These are phyloP conservation scores for Saturnia pavonia DNA, from an alignment of 2,888 invertebrate genomes.

Conservation along the genomic window DNA sequence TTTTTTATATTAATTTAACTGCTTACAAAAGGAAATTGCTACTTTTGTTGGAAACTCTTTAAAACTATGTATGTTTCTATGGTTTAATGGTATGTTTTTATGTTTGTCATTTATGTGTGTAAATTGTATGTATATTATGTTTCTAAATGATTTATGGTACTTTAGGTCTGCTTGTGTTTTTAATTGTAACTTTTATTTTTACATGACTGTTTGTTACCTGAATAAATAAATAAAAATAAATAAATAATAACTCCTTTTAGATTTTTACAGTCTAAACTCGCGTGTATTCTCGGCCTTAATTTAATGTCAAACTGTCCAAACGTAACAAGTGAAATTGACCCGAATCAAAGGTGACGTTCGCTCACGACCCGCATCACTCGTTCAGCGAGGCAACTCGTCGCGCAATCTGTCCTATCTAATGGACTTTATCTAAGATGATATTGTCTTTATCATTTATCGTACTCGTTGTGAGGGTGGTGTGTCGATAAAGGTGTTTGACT, in stretches of 20 bases:
- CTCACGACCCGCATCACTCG: background rate
- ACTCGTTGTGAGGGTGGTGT: background rate
- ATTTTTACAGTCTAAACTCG: background rate
- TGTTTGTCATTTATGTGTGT: no score
- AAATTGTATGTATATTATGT: no score
- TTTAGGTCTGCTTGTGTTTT: no score
- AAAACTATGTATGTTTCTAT: no score
- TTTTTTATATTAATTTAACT: no score
- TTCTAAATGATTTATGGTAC: no score
- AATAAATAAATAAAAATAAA: no score
- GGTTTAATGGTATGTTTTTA: no score
- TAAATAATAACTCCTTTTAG: background rate
- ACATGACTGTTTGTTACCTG: no score
- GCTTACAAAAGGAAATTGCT: no score
- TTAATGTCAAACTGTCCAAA: conserved; percentile 9
- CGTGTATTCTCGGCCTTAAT: background rate
- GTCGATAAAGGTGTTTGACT: background rate
- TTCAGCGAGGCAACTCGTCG: background rate
- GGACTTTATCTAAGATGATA: conserved; percentile 7
- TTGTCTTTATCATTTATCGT: conserved; percentile 11
- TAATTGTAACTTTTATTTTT: no score
- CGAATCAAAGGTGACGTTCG: conserved; percentile 8
- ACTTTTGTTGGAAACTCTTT: no score
- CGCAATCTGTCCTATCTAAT: conserved; percentile 1
- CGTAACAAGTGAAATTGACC: conserved; percentile 9